Evolutionary conservation across 2,113 vertebrate species (phyloP), one percentile per base, ranked within the genome.

Genomic region (Sisor rabdophorus): DNA sequence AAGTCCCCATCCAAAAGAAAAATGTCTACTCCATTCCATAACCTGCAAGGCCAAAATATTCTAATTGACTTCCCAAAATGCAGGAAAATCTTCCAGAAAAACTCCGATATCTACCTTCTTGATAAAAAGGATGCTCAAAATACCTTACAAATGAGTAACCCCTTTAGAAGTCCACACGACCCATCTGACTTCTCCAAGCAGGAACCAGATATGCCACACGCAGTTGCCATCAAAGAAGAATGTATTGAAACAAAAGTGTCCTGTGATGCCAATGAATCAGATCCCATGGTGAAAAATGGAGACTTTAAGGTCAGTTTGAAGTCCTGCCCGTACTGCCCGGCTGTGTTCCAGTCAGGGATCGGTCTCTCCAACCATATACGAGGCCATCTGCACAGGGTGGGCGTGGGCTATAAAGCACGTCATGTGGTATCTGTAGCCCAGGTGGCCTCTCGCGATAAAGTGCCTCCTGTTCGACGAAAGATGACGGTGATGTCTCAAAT

Each of bases 321-420:
- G 87, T 91, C 91, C 0, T 96, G 95, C 78, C 95, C 95, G 0
- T 97, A 97, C 80, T 96, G 95, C 87, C 95, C 95, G 60, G 95
- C 95, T 80, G 88, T 91, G 65, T 98, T 98, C 88, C 93, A 95
- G 91, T 96, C 95, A 17, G 95, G 95, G 81, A 95, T 96, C 81
- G 93, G 95, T 50, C 89, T 98, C 84, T 97, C 95, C 80, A 96
- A 96, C 91, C 95, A 98, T 3, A 93, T 97, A 71, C 91, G 95
- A 81, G 96, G 95, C 75, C 96, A 97, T 89, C 93, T 96, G 81
- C 93, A 96, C 87, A 89, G 95, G 88, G 94, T 93, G 73, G 94
- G 96, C 64, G 85, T 96, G 81, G 95, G 93, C 83, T 96, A 95
- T 19, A 91, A 95, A 79, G 94, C 93, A 52, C 93, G 94, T 4